phyloP scores from a whole-genome alignment of 2,113 vertebrate genomes.

The Ictidomys tridecemlineatus region DNA sequence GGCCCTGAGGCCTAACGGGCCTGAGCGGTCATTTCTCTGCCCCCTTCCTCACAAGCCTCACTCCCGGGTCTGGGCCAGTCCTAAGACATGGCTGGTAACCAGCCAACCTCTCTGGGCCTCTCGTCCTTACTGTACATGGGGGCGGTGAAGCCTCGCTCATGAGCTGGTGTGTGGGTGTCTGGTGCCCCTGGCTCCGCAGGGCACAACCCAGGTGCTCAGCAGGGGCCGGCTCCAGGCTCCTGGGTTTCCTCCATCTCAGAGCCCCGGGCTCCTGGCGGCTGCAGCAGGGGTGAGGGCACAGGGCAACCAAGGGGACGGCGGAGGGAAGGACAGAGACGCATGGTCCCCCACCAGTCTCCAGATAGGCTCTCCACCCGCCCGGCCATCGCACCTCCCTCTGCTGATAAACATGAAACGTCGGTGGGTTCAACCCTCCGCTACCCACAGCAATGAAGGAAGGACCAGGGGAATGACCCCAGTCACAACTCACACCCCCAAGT shows the following conservation, averaged over 20 bases:
- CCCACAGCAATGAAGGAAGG: constrained; percentile 43
- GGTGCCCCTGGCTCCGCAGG: background rate
- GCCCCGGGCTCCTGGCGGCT: background rate
- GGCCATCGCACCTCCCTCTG: background rate
- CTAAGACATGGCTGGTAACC: background rate
- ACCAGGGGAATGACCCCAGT: background rate
- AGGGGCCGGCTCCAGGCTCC: background rate
- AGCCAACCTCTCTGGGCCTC: background rate
- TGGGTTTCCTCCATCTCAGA: background rate
- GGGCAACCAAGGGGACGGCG: background rate
- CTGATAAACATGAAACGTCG: constrained; percentile 26
- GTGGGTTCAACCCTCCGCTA: constrained; percentile 22
- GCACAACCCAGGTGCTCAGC: accelerated
- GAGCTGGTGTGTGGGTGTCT: accelerated
- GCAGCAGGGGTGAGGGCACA: background rate
- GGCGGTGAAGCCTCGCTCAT: background rate
- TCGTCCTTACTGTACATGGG: background rate
- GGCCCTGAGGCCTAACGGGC: background rate
- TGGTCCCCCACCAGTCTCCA: background rate
- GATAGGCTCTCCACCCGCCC: background rate
- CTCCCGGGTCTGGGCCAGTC: background rate
- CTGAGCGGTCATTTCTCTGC: no score
- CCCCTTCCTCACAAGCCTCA: background rate
- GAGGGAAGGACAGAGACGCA: background rate
- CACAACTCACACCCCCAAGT: background rate